Conservation (phyloP, 2,888 invertebrate species). For the Byasa hedistus region DNA sequence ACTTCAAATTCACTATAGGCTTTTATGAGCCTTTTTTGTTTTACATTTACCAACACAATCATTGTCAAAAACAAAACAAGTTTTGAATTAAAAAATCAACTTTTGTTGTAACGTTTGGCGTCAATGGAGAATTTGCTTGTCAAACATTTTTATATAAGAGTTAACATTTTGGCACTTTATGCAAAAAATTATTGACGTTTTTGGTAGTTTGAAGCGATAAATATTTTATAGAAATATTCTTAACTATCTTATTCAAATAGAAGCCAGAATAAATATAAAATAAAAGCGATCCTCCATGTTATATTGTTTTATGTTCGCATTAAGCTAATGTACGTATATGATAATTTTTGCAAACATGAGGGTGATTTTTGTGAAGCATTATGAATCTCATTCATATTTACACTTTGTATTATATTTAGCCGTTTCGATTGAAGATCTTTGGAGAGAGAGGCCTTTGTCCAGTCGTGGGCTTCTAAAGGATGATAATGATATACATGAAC, state of each 20-base stretch:
- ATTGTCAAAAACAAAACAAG: slow-evolving; percentile 20
- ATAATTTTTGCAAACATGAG: too few species aligned
- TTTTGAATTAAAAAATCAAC: slow-evolving; percentile 8
- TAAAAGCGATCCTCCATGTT: too few species aligned
- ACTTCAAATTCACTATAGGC: slow-evolving; percentile 17
- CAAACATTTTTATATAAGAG: slow-evolving; percentile 35
- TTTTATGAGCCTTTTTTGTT: slow-evolving; percentile 9
- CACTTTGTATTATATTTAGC: too few species aligned
- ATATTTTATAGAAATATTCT: neutral
- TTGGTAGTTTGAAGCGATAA: neutral
- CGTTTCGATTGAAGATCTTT: too few species aligned
- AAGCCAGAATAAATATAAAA: too few species aligned
- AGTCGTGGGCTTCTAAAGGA: too few species aligned
- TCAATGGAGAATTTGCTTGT: slow-evolving; percentile 24
- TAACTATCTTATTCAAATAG: neutral
- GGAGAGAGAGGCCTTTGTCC: too few species aligned
- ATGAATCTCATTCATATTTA: too few species aligned
- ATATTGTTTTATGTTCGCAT: too few species aligned
- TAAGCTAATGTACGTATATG: too few species aligned
- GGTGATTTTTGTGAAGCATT: too few species aligned
- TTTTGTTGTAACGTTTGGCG: slow-evolving; percentile 26
- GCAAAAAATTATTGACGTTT: neutral
- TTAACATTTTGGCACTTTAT: neutral
- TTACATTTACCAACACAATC: slow-evolving; percentile 13
- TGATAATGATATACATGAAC: too few species aligned